Evolutionary conservation across 2,888 invertebrate genomes (phyloP).

Genomic region (Rambutsinella grinnellia): DNA sequence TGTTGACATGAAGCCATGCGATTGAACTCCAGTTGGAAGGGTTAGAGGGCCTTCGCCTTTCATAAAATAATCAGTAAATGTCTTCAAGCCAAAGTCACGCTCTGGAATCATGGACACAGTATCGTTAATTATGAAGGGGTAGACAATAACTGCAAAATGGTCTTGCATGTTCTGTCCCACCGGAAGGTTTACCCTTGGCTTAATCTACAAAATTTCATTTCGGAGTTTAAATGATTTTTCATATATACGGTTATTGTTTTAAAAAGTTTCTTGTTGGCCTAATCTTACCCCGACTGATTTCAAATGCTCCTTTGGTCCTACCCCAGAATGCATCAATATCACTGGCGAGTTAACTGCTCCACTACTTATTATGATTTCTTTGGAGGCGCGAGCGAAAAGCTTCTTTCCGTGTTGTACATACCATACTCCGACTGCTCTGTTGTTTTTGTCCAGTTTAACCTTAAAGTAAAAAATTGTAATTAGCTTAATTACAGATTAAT

Average conservation of each 20-base stretch:
- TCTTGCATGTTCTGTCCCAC: slow-evolving; percentile 63
- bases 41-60: slow-evolving; percentile 80
- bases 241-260: neutral
- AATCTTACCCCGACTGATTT: slow-evolving; percentile 79
- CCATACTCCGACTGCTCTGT: slow-evolving; percentile 64
- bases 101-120: slow-evolving; percentile 45
- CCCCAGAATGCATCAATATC: slow-evolving; percentile 49
- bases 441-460: slow-evolving; percentile 67
- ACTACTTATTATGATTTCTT: slow-evolving; percentile 63
- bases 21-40: slow-evolving; percentile 89
- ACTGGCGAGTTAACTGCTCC: slow-evolving; percentile 49
- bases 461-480: neutral
- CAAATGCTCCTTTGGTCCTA: slow-evolving; percentile 49
- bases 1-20: slow-evolving; percentile 83
- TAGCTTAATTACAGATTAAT: too few species aligned
- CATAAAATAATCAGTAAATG: slow-evolving; percentile 42
- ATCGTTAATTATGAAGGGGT: slow-evolving; percentile 52
- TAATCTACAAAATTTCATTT: slow-evolving; percentile 32
- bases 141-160: slow-evolving; percentile 38
- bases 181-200: slow-evolving; percentile 47
- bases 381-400: slow-evolving; percentile 60
- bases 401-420: slow-evolving; percentile 60
- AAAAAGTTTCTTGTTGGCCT: neutral
- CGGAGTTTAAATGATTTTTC: neutral
- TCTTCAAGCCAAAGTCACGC: slow-evolving; percentile 44